phyloP scores from a whole-genome alignment of 2,888 invertebrate species.

The Ctena decussata region DNA sequence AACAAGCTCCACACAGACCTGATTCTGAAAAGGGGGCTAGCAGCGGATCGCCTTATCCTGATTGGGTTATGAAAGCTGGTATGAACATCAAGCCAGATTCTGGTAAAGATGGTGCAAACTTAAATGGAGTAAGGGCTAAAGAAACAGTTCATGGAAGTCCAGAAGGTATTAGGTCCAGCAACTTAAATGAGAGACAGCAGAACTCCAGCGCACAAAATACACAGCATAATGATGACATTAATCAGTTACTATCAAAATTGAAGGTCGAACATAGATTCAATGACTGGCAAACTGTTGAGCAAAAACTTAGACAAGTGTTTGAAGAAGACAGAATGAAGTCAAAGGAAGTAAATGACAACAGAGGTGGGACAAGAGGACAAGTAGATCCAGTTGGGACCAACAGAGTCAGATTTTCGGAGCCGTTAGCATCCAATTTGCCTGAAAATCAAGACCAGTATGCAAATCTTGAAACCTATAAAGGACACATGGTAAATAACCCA shows the following conservation, averaged over 20 bases:
- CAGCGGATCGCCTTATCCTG: neutral
- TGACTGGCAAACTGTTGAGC: neutral
- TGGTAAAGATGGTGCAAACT: too few relatives aligned
- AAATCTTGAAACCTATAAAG: neutral
- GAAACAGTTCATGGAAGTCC: too few relatives aligned
- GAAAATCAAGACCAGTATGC: neutral
- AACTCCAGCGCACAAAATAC: too few relatives aligned
- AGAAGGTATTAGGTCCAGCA: too few relatives aligned
- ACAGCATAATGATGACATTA: neutral
- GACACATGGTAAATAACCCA: neutral
- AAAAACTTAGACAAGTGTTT: neutral
- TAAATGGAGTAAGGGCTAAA: too few relatives aligned
- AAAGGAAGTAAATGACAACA: neutral
- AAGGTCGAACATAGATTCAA: neutral
- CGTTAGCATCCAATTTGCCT: too few relatives aligned
- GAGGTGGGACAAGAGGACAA: too few relatives aligned
- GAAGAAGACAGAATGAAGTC: neutral
- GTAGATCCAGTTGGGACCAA: too few relatives aligned
- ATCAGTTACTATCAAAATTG: neutral
- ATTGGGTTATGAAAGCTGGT: neutral
- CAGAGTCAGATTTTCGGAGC: too few relatives aligned
- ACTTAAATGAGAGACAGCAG: too few relatives aligned
- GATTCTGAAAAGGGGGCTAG: neutral
- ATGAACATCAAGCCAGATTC: neutral
- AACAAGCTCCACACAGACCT: neutral